Conservation (phyloP, 1,140 invertebrate genomes). For the Drosophila willistoni region DNA sequence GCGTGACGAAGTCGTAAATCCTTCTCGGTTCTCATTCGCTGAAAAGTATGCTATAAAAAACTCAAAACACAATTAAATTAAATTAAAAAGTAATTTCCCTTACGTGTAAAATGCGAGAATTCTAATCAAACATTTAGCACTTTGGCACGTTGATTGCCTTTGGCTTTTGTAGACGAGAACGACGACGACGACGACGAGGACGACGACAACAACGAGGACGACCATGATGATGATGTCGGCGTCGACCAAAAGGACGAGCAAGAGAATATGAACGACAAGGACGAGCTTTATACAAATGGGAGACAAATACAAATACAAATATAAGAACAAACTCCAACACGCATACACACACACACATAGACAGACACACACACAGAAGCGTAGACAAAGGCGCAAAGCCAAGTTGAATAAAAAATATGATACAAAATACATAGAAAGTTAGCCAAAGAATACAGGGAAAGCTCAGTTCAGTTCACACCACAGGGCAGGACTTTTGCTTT, state of each 20-base stretch:
- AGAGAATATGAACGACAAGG: not conserved
- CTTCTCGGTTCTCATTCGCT: not conserved
- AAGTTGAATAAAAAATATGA: constrained; percentile 55
- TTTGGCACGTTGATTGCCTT: constrained; percentile 52
- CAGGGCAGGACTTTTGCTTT: constrained; percentile 65
- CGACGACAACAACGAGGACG: not conserved
- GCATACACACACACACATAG: constrained; percentile 40
- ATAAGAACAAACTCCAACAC: constrained; percentile 32
- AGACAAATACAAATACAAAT: constrained; percentile 54
- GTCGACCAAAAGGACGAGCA: not conserved
- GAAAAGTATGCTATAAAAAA: constrained; percentile 11
- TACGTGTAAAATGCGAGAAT: constrained; percentile 50
- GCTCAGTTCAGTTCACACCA: constrained; percentile 51
- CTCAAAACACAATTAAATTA: constrained; percentile 28
- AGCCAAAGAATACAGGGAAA: constrained; percentile 21
- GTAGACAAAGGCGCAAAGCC: constrained; percentile 65
- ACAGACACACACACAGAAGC: constrained; percentile 35
- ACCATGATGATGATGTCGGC: not conserved
- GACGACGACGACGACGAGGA: not conserved
- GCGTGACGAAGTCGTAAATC: not conserved
- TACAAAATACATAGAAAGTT: constrained; percentile 27
- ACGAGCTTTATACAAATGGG: constrained; percentile 25
- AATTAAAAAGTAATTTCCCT: constrained; percentile 37
- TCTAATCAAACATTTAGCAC: constrained; percentile 62
- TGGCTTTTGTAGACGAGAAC: constrained; percentile 15